These are phyloP conservation scores for Leptinotarsa lineolata DNA, from an alignment of 1,140 invertebrate species.

Conservation along the genomic window DNA sequence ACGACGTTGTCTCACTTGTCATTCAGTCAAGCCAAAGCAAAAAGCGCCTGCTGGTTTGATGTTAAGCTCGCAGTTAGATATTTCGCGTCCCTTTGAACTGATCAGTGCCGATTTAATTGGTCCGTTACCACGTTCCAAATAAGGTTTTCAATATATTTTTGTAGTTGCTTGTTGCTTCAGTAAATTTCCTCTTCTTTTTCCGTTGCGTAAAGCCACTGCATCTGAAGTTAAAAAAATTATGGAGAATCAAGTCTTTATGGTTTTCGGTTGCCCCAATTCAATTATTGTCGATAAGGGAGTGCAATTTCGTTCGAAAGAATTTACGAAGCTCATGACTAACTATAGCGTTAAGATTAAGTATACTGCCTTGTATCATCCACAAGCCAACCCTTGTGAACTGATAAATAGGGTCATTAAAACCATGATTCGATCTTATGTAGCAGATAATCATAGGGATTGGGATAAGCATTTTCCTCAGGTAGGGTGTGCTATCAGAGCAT, in stretches of 20 bases:
- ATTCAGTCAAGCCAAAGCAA: slow-evolving; percentile 38
- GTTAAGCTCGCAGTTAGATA: slow-evolving; percentile 11
- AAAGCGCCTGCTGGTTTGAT: slow-evolving; percentile 38
- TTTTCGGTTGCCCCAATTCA: slow-evolving; percentile 25
- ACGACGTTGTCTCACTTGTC: slow-evolving; percentile 39
- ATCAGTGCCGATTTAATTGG: slow-evolving; percentile 48
- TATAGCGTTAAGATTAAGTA: slow-evolving; percentile 25
- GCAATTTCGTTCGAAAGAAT: slow-evolving; percentile 31
- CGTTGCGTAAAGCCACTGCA: slow-evolving; percentile 24
- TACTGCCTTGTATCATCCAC: slow-evolving; percentile 33
- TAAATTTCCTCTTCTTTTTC: slow-evolving; percentile 36
- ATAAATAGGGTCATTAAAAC: slow-evolving; percentile 26
- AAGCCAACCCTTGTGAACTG: slow-evolving; percentile 35
- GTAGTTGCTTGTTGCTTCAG: slow-evolving; percentile 49
- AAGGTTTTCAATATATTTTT: slow-evolving; percentile 45
- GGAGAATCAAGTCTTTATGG: slow-evolving; percentile 31
- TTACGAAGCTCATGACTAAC: slow-evolving; percentile 14
- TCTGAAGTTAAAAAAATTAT: slow-evolving; percentile 21
- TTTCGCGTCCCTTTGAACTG: slow-evolving; percentile 39
- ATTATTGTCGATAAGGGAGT: slow-evolving; percentile 41
- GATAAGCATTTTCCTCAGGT: background rate
- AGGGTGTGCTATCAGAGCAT: background rate
- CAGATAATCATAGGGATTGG: slow-evolving; percentile 1
- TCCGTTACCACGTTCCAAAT: slow-evolving; percentile 38
- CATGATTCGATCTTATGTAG: slow-evolving; percentile 5